These are phyloP conservation scores for Adelosebastes latens DNA, from an alignment of 2,797 vertebrate species.

Conservation along the genomic window DNA sequence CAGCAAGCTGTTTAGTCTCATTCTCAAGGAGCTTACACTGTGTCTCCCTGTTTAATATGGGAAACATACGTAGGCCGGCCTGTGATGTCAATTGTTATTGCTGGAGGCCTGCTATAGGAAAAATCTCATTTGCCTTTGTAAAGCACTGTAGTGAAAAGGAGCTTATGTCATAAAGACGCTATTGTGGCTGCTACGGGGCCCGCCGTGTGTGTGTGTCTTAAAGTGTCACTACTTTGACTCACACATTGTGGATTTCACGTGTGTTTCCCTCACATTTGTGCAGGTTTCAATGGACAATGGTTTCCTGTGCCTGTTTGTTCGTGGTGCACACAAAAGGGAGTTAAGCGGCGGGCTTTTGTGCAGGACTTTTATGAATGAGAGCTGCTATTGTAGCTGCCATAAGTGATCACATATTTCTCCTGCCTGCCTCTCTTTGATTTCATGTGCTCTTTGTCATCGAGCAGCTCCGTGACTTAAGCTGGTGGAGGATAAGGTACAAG, in stretches of 20 bases:
- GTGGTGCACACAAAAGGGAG: slow-evolving; percentile 30
- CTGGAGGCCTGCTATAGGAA: slow-evolving; percentile 75
- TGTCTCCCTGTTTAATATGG: slow-evolving; percentile 67
- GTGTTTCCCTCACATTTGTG: slow-evolving; percentile 53
- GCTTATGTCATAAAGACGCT: slow-evolving; percentile 76
- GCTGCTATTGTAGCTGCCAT: slow-evolving; percentile 43
- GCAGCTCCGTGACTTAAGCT: slow-evolving; percentile 5
- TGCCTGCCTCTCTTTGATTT: slow-evolving; percentile 36
- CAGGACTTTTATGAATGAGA: slow-evolving; percentile 51
- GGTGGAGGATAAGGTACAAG: neutral
- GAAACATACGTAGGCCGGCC: slow-evolving; percentile 64
- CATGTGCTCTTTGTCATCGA: slow-evolving; percentile 15
- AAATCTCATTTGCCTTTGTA: slow-evolving; percentile 72
- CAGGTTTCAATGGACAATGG: slow-evolving; percentile 59
- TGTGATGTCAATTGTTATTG: slow-evolving; percentile 80
- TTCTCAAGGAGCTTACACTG: slow-evolving; percentile 56
- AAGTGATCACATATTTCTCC: slow-evolving; percentile 36
- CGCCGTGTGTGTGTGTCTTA: slow-evolving; percentile 1
- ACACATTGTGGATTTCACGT: slow-evolving; percentile 44
- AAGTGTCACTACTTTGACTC: slow-evolving; percentile 38
- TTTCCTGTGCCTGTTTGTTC: slow-evolving; percentile 50
- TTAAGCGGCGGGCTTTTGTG: slow-evolving; percentile 43
- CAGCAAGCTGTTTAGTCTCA: slow-evolving; percentile 65
- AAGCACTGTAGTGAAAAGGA: slow-evolving; percentile 66
- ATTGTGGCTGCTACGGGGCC: slow-evolving; percentile 57